Conservation (phyloP, 1,140 invertebrate species). For the Aricia agestis region DNA sequence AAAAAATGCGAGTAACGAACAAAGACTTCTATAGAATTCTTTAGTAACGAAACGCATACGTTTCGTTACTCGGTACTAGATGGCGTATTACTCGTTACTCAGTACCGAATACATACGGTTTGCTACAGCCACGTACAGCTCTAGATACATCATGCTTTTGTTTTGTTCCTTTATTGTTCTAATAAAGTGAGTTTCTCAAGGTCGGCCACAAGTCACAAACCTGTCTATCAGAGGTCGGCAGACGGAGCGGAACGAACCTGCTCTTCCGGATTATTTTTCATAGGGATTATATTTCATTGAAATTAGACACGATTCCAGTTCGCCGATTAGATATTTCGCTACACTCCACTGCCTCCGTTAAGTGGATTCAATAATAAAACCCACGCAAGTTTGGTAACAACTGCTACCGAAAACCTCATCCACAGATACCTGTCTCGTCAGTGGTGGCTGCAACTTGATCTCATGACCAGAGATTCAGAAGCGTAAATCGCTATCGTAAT, state of each 20-base stretch:
- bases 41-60: too few relatives aligned
- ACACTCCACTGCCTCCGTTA: background rate
- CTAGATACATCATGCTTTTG: background rate
- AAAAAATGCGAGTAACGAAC: too few relatives aligned
- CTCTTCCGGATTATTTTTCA: constrained; percentile 42
- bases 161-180: background rate
- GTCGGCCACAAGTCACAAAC: constrained; percentile 1
- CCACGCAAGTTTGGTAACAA: constrained; percentile 16
- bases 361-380: constrained; percentile 15
- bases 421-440: too few relatives aligned
- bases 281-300: constrained; percentile 52
- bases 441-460: too few relatives aligned
- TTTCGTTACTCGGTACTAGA: too few relatives aligned
- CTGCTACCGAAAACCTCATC: background rate
- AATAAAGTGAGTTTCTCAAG: background rate
- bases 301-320: constrained; percentile 45
- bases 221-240: background rate
- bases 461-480: too few relatives aligned
- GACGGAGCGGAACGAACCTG: constrained; percentile 42
- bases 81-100: too few relatives aligned
- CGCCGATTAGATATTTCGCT: constrained; percentile 17
- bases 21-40: too few relatives aligned
- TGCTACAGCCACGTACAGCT: too few relatives aligned
- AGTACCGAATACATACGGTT: too few relatives aligned
- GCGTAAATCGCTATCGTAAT: too few relatives aligned